Conservation (phyloP, 2,888 invertebrate species). For the Mantis religiosa region DNA sequence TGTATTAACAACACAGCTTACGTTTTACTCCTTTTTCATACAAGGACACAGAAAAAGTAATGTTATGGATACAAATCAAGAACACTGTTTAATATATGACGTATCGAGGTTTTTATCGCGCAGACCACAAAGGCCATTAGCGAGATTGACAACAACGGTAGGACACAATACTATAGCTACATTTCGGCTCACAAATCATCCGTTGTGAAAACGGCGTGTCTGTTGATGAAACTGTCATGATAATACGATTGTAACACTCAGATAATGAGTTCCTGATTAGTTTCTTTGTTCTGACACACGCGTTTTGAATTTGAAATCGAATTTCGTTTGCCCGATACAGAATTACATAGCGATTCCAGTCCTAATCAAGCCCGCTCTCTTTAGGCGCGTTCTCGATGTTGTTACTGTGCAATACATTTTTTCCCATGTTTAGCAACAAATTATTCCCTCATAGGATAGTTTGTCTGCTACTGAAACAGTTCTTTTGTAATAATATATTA, state of each 20-base stretch:
- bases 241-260: background rate
- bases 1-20: no score
- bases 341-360: background rate
- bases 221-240: background rate
- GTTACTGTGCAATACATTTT: background rate
- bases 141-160: background rate
- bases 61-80: no score
- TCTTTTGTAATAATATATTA: no score
- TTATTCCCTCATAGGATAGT: no score
- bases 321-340: background rate
- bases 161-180: background rate
- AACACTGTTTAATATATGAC: no score
- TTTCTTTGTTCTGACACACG: background rate
- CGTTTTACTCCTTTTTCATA: no score
- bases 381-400: background rate
- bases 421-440: no score
- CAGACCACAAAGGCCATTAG: background rate
- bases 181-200: background rate
- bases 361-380: background rate
- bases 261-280: background rate
- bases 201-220: background rate
- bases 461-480: no score
- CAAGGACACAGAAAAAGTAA: no score
- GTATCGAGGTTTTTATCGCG: no score
- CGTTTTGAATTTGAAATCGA: background rate